Base-by-base conservation (phyloP, 2,797 vertebrate genomes). In the Sebastolobus altivelis region DNA sequence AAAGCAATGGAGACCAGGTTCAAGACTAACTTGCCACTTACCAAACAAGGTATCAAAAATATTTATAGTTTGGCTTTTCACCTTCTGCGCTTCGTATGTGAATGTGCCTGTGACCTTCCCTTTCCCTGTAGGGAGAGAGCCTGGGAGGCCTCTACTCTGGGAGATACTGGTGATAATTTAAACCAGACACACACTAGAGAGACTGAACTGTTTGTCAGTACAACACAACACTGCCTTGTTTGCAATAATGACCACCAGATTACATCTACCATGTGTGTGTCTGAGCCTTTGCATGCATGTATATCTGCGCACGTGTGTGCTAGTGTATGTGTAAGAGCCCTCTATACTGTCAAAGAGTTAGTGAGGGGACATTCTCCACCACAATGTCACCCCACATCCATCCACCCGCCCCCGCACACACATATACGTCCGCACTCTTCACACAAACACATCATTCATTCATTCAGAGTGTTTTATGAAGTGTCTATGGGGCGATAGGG, bases 201-300 rank as follows among this genome's bases (percentile, higher is more conserved):
- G 88, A 77, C 77, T 72, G 61, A 83, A 85, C 81, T 86, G 88
- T 91, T 91, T 87, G 89, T 86, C 84, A 86, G 86, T 69, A 75
- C 81, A 84, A 87, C 85, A 94, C 91, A 94, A 89, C 90, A 86
- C 82, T 67, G 90, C 88, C 89, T 93, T 93, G 92, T 94, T 89
- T 92, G 85, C 85, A 84, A 89, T 92, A 93, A 94, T 89, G 90
- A 87, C 82, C 88, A 66, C 80, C 92, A 94, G 88, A 92, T 93
- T 92, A 88, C 84, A 88, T 92, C 80, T 35, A 79, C 82, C 38
- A 31, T 76, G 81, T 82, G 87, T 80, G 78, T 82, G 87, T 85
- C 74, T 72, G 71, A 88, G 78, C 55, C 66, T 79, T 77, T 82
- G 75, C 62, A 25, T 83, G 83, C 58, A n/a, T 77, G n/a, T 66